Base-by-base conservation (phyloP, 2,888 invertebrate species). In the Tanypteryx hageni region DNA sequence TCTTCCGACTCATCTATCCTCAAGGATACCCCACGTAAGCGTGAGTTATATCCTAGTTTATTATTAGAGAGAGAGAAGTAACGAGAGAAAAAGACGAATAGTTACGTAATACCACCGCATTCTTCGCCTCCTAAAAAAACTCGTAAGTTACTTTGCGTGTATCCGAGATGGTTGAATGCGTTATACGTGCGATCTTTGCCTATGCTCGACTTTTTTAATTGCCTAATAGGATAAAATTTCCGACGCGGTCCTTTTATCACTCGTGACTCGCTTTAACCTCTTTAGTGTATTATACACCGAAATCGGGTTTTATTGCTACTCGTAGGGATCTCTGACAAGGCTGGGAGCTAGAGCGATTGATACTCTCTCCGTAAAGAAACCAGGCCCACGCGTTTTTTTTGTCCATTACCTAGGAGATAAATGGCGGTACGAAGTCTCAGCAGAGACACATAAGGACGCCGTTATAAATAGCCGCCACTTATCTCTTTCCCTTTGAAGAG, bases 361-460 rank as follows among this genome's bases (percentile, higher is more conserved):
- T 76, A 44, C 22, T 76, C 76, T 27, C 76, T 76, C 27, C 76
- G 76, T 27, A 76, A 76, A 76, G 76, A 76, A 76, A 27, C 76
- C 27, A 27, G 76, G 76, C 27, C 27, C 76, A 9, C 76, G 44
- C 44, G 44, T 44, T 76, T 76, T 22, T 76, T 76, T 76, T 22
- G 76, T 76, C 76, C 76, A 76, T 76, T 76, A 76, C 76, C 76
- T 76, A 76, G 76, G 76, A 76, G 76, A 76, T 76, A 76, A 76
- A 76, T 76, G 27, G 27, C 76, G 76, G 22, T 76, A 76, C 76
- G 11, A 11, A 76, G 76, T 27, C 22, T 76, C 22, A 27, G 76
- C 27, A 76, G 76, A 76, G 76, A 76, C 76, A 27, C 76, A 76
- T 76, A 76, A 76, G 76, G 76, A 27, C 27, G 22, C 76, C 1